Conservation (phyloP, 2,797 vertebrate species). For the Hippoglossus hippoglossus region DNA sequence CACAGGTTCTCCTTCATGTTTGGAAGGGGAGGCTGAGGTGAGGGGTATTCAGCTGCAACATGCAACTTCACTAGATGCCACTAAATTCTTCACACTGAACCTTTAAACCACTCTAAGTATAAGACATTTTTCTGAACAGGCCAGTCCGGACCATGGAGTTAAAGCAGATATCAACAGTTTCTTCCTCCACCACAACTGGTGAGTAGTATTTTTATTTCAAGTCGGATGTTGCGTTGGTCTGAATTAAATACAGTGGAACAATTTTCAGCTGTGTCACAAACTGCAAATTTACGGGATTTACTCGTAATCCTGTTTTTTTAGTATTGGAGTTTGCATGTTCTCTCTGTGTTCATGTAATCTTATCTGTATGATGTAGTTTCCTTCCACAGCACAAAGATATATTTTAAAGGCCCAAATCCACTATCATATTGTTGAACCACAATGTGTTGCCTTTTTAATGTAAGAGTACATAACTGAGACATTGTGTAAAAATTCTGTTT, state of each 20-base stretch:
- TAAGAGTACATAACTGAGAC: too few species aligned
- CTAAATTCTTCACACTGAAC: too few species aligned
- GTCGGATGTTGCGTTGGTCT: conserved; percentile 1
- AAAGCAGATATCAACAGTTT: conserved; percentile 72
- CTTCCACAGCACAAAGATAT: background rate
- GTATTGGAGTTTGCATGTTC: background rate
- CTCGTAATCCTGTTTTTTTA: background rate
- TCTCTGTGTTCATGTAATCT: background rate
- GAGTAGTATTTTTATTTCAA: conserved; percentile 52
- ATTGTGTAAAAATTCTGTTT: too few species aligned
- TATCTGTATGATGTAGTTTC: background rate
- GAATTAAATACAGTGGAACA: background rate
- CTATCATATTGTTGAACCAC: background rate
- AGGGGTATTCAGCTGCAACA: too few species aligned
- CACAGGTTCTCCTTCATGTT: too few species aligned
- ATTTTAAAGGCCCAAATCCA: background rate
- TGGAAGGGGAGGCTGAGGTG: too few species aligned
- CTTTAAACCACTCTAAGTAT: conserved; percentile 60
- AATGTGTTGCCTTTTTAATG: background rate
- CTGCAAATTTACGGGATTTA: background rate
- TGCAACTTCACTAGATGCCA: too few species aligned
- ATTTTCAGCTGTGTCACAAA: too few species aligned
- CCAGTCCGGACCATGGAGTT: conserved; percentile 78
- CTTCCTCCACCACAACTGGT: conserved; percentile 73
- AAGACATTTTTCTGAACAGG: conserved; percentile 79